Conservation (phyloP, 2,113 vertebrate genomes). For the Hippopotamus amphibius region DNA sequence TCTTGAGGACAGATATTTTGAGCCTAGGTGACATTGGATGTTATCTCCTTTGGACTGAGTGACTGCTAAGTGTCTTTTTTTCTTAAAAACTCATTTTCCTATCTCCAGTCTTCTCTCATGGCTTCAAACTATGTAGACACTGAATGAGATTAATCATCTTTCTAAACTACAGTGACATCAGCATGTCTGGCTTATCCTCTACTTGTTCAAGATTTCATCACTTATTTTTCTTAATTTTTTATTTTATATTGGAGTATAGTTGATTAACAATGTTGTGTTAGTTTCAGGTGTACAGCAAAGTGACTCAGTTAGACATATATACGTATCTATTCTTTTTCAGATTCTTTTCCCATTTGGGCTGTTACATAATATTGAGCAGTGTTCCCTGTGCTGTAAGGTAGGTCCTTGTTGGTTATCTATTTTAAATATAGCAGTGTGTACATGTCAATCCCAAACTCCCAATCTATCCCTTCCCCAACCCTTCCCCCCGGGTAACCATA, state of each 20-base stretch:
- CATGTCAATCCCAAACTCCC: background rate
- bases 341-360: too few relatives aligned
- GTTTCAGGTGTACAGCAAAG: background rate
- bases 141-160: background rate
- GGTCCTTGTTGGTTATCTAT: background rate
- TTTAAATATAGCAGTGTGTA: background rate
- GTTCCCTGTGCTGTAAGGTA: fast-evolving
- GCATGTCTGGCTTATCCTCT: background rate
- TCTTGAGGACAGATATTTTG: background rate
- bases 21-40: background rate
- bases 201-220: background rate
- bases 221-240: background rate
- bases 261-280: background rate
- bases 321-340: background rate
- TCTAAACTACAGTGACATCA: background rate
- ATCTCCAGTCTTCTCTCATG: background rate
- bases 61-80: background rate
- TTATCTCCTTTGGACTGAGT: background rate
- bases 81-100: constrained; percentile 32
- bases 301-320: background rate
- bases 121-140: background rate
- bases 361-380: background rate
- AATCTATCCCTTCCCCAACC: background rate
- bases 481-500: background rate
- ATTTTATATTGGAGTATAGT: background rate